phyloP scores from a whole-genome alignment of 2,888 invertebrate species.

The Andrena fulva region DNA sequence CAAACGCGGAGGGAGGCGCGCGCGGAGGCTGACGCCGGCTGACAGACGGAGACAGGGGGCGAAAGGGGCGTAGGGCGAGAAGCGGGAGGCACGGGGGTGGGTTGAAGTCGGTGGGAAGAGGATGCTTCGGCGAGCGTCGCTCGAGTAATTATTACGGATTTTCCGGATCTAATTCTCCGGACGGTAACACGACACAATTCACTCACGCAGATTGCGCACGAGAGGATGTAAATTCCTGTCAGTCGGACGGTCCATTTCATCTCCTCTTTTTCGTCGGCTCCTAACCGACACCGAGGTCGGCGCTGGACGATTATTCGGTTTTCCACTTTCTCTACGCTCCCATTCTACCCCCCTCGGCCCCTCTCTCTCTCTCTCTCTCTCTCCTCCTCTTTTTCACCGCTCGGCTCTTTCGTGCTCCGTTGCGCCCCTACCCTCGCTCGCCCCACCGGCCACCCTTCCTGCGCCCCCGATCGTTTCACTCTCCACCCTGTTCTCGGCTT shows the following conservation, averaged over 20 bases:
- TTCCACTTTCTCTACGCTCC: constrained; percentile 77
- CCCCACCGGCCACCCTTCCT: constrained; percentile 57
- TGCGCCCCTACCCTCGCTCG: constrained; percentile 7
- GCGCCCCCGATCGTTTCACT: constrained; percentile 21
- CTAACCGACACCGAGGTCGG: constrained; percentile 77
- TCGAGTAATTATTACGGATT: constrained; percentile 84
- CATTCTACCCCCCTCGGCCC: constrained; percentile 26
- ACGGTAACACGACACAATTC: constrained; percentile 84
- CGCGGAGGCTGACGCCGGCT: constrained; percentile 6
- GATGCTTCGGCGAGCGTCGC: constrained; percentile 79
- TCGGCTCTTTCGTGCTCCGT: constrained; percentile 29
- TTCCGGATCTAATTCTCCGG: constrained; percentile 84
- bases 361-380: constrained; percentile 26
- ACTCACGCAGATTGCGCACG: constrained; percentile 84
- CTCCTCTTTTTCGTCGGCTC: constrained; percentile 77
- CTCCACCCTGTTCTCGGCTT: constrained; percentile 60
- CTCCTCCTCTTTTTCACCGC: constrained; percentile 9
- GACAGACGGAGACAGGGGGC: constrained; percentile 52
- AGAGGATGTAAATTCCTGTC: constrained; percentile 84
- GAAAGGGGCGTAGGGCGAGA: constrained; percentile 18
- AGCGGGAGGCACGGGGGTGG: constrained; percentile 22
- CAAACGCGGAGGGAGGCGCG: constrained; percentile 11
- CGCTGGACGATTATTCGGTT: constrained; percentile 80
- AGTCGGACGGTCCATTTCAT: constrained; percentile 83
- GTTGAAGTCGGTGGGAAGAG: constrained; percentile 63